A percentile compares a stretch with the other conserved stretches of the same genome.
phyloP scores from a whole-genome alignment of 2,888 invertebrate species.

The Morpho achilles region DNA sequence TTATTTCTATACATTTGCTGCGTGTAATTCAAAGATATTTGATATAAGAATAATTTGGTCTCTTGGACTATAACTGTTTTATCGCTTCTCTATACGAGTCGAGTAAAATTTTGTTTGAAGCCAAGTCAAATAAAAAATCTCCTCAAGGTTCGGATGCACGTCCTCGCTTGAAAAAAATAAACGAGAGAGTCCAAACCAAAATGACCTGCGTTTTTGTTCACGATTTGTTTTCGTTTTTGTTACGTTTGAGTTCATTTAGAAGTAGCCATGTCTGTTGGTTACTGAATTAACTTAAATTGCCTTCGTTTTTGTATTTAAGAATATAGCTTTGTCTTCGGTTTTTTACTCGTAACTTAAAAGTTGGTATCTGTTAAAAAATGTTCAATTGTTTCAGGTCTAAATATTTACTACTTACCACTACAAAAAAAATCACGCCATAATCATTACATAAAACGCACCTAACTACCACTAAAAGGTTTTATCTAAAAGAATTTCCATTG shows the following conservation, averaged over 20 bases:
- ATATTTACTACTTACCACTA: too few species aligned
- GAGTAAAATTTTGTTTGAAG: slow-evolving; percentile 57
- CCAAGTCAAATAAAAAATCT: slow-evolving; percentile 52
- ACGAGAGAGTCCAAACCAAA: slow-evolving; percentile 72
- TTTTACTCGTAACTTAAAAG: slow-evolving; percentile 49
- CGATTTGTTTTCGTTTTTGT: slow-evolving; percentile 77
- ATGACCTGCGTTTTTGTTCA: slow-evolving; percentile 78
- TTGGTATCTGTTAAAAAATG: slow-evolving; percentile 13
- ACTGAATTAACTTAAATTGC: slow-evolving; percentile 77
- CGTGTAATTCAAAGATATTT: too few species aligned
- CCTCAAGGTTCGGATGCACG: slow-evolving; percentile 75
- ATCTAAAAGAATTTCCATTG: slow-evolving; percentile 7
- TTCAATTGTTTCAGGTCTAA: too few species aligned
- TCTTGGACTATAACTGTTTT: slow-evolving; percentile 1
- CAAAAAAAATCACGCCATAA: too few species aligned
- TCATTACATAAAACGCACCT: too few species aligned
- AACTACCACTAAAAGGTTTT: background rate
- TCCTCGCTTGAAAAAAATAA: slow-evolving; percentile 76
- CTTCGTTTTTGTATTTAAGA: slow-evolving; percentile 54
- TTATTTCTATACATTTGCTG: too few species aligned
- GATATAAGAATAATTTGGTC: background rate
- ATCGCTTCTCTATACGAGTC: slow-evolving; percentile 55
- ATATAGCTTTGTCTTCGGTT: slow-evolving; percentile 52
- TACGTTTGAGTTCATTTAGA: slow-evolving; percentile 77
- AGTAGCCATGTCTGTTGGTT: slow-evolving; percentile 75